Percentiles rank a stretch among this genome's conserved stretches.
Conservation (phyloP, 2,888 invertebrate species). For the Chrysolina haemoptera region DNA sequence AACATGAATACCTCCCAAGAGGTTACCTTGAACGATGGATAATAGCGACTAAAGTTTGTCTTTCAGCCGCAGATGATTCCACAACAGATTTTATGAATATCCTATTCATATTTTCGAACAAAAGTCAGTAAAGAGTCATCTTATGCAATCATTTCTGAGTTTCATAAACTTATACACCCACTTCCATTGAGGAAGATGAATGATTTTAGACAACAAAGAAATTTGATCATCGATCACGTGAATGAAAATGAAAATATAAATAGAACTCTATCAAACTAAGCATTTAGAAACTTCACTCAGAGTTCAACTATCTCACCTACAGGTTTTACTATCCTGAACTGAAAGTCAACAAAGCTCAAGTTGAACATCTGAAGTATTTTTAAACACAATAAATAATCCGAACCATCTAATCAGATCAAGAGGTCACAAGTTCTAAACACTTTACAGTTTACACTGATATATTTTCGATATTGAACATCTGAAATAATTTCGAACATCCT, state of each 20-base stretch:
- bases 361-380: conserved; percentile 28
- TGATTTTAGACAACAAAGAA: too few species aligned
- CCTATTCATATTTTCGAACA: too few species aligned
- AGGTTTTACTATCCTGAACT: background rate
- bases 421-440: conserved; percentile 25
- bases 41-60: too few species aligned
- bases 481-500: conserved; percentile 6
- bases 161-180: too few species aligned
- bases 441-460: conserved; percentile 1
- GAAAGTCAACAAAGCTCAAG: conserved; percentile 25
- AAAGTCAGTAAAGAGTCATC: too few species aligned
- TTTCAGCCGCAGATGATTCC: too few species aligned
- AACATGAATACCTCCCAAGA: too few species aligned
- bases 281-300: background rate
- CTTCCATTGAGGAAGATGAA: too few species aligned
- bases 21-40: too few species aligned
- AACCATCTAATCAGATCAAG: conserved; percentile 18
- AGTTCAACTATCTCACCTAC: conserved; percentile 1
- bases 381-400: conserved; percentile 19
- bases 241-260: background rate
- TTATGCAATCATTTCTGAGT: too few species aligned
- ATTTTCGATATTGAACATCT: background rate
- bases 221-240: too few species aligned
- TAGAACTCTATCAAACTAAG: background rate
- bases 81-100: too few species aligned